Base-by-base conservation (phyloP, 2,113 vertebrate species). In the Acrocephalus arundinaceus region DNA sequence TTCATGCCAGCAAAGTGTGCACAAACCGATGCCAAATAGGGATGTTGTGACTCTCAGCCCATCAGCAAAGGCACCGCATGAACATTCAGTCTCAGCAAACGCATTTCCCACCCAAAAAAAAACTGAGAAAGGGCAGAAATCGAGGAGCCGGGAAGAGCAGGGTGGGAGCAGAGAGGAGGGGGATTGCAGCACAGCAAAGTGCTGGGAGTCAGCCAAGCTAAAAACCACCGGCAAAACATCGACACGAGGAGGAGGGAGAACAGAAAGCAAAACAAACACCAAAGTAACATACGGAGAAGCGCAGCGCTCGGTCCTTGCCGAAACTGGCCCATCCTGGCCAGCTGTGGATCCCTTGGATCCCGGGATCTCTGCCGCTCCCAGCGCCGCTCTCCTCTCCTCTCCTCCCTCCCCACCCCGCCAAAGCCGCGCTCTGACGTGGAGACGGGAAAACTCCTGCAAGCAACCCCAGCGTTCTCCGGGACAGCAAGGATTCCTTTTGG, bases 241-340 rank as follows among this genome's bases (percentile, higher is more conserved):
- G 3, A 24, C 76, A 6, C 1, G 2, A 6, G 25, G 11, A 3
- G 33, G 5, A 21, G 15, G 25, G n/a, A 25, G n/a, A 25, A 5
- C 9, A 4, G 16, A 13, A 62, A 52, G 17, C 19, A 7, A 25
- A 63, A 13, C 3, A 8, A 75, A 25, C 11, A 2, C 7, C 3
- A 58, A 77, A 67, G 81, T 35, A 48, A 96, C 96, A 1, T 95
- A 94, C 93, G 3, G 92, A 96, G 92, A 97, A 93, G 82, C 2
- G 14, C 27, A 1, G 73, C 52, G 81, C 81, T 94, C 35, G 0
- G 66, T 93, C 66, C 70, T 81, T 67, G 10, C 73, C 59, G 4
- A 7, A 41, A 59, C 1, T 4, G 30, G 87, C 33, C 92, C 96
- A 96, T 96, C 68, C 39, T 91, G 87, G 70, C 37, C 57, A 1